Conservation (phyloP, 2,888 invertebrate genomes). For the Drosophila seclusa region DNA sequence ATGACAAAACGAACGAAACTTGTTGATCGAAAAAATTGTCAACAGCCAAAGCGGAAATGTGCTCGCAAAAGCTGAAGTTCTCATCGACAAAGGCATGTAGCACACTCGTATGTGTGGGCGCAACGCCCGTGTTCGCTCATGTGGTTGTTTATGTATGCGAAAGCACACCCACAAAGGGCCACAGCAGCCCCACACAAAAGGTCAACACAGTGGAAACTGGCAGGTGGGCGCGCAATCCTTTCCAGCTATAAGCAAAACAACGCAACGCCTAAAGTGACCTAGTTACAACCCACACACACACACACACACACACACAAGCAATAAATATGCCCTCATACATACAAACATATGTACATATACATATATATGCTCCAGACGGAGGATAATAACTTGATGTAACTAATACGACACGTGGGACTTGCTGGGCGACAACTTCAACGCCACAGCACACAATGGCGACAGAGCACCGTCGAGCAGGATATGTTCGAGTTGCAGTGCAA, state of each 20-base stretch:
- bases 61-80: constrained; percentile 59
- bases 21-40: constrained; percentile 77
- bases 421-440: constrained; percentile 37
- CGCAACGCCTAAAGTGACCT: constrained; percentile 73
- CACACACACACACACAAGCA: constrained; percentile 14
- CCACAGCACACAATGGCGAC: constrained; percentile 16
- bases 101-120: background rate
- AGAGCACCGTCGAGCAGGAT: constrained; percentile 50
- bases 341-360: constrained; percentile 9
- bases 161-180: constrained; percentile 62
- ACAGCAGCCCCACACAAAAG: constrained; percentile 45
- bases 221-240: constrained; percentile 67
- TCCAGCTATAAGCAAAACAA: constrained; percentile 37
- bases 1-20: constrained; percentile 75
- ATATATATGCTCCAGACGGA: constrained; percentile 21
- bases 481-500: constrained; percentile 66
- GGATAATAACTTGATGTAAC: constrained; percentile 64
- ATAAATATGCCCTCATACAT: constrained; percentile 1
- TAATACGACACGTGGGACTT: constrained; percentile 75
- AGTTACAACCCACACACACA: constrained; percentile 52
- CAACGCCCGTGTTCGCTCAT: constrained; percentile 20
- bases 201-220: constrained; percentile 53
- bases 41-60: constrained; percentile 72
- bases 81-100: background rate
- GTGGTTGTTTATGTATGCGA: constrained; percentile 46